Conservation (phyloP, 2,888 invertebrate genomes). For the Harpalus rufipes region DNA sequence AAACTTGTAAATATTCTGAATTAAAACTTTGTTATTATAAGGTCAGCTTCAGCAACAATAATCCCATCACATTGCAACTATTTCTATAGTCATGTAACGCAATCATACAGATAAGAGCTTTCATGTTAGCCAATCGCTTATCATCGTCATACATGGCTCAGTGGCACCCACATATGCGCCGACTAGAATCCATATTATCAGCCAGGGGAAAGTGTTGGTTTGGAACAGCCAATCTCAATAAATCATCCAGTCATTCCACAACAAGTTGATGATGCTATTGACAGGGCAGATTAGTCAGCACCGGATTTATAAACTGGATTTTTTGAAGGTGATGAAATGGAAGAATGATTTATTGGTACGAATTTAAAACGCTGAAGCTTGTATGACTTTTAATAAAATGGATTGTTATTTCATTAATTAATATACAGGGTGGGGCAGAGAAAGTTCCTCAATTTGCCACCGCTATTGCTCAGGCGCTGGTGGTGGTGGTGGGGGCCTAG, state of each 20-base stretch:
- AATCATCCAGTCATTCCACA: not conserved
- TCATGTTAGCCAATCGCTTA: constrained; percentile 26
- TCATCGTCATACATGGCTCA: constrained; percentile 11
- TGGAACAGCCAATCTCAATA: not conserved
- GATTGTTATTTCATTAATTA: no score
- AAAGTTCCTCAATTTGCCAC: no score
- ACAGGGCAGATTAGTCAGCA: not conserved
- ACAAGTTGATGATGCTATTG: not conserved
- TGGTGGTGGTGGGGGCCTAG: no score
- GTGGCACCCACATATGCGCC: constrained; percentile 13
- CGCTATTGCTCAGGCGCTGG: no score
- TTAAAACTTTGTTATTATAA: not conserved
- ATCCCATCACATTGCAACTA: no score
- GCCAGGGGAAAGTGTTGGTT: not conserved
- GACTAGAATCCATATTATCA: not conserved
- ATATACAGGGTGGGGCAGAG: no score
- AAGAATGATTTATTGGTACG: not conserved
- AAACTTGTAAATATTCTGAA: no score
- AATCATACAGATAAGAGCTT: constrained; percentile 10
- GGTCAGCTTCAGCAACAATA: not conserved
- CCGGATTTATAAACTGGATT: not conserved
- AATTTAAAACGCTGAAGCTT: not conserved
- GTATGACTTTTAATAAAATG: not conserved
- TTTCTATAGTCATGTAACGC: constrained; percentile 7
- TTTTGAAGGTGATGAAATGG: not conserved